Evolutionary conservation across 1,140 invertebrate genomes (phyloP).

Genomic region (Drosophila nigrodunni): DNA sequence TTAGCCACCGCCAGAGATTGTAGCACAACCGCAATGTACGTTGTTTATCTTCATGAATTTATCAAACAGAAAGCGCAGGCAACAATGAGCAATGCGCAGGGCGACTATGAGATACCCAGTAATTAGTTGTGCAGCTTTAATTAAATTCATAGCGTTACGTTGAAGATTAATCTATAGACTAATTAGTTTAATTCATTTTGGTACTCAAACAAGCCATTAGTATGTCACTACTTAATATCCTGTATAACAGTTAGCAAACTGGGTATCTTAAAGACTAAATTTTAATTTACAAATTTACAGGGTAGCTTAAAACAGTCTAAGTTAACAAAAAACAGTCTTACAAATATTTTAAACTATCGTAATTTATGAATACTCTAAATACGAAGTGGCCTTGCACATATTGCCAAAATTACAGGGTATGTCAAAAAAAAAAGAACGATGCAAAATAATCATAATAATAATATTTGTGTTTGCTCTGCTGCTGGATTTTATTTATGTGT

Average conservation of each 20-base stretch:
- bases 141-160: neutral
- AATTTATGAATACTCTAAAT: no score
- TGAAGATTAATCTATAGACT: no score
- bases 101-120: slow-evolving; percentile 1
- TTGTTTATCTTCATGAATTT: slow-evolving; percentile 72
- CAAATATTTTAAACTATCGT: no score
- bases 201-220: no score
- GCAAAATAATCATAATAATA: slow-evolving; percentile 44
- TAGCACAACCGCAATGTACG: slow-evolving; percentile 52
- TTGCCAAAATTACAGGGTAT: slow-evolving; percentile 1
- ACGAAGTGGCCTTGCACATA: neutral
- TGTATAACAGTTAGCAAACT: no score
- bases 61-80: slow-evolving; percentile 33
- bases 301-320: no score
- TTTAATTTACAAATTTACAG: no score
- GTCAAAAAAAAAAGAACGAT: neutral
- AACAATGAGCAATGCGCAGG: neutral
- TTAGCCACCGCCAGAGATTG: slow-evolving; percentile 48
- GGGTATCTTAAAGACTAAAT: no score
- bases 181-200: no score
- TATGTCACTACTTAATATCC: no score
- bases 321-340: no score
- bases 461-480: slow-evolving; percentile 45
- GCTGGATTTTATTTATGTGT: slow-evolving; percentile 69
- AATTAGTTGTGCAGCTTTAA: neutral